Evolutionary conservation across 2,888 invertebrate genomes (phyloP).

Genomic region (Brenthis ino): DNA sequence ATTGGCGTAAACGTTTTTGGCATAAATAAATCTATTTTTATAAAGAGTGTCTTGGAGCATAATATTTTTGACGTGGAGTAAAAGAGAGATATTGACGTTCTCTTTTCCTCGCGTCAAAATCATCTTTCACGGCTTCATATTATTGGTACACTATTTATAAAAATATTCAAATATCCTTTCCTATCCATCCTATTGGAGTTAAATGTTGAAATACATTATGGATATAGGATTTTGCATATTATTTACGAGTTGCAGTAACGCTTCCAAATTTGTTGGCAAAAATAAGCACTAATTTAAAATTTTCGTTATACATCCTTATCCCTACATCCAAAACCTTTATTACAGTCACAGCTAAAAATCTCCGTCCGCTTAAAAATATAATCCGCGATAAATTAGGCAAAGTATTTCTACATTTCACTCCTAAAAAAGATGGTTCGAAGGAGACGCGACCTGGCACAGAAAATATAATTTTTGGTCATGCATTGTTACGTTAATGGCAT

Average conservation of each 20-base stretch:
- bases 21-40: constrained; percentile 36
- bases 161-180: constrained; percentile 33
- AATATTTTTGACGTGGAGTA: constrained; percentile 33
- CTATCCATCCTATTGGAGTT: constrained; percentile 23
- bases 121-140: constrained; percentile 35
- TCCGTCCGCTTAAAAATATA: constrained; percentile 46
- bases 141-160: constrained; percentile 38
- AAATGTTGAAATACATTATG: constrained; percentile 26
- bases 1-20: constrained; percentile 35
- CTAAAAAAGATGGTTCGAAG: constrained; percentile 28
- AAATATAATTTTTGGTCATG: constrained; percentile 22
- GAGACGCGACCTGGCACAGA: constrained; percentile 38
- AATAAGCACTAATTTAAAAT: constrained; percentile 6
- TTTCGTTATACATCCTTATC: constrained; percentile 9
- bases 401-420: constrained; percentile 36
- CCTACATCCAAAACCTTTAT: constrained; percentile 25
- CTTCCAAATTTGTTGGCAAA: constrained; percentile 7
- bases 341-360: constrained; percentile 42
- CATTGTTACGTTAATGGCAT: constrained; percentile 21
- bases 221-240: constrained; percentile 8
- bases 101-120: constrained; percentile 32
- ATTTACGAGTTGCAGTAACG: constrained; percentile 8
- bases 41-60: constrained; percentile 37
- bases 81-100: constrained; percentile 15
- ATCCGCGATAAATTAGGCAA: constrained; percentile 29